phyloP scores from a whole-genome alignment of 2,113 vertebrate genomes.

The Cyprinus carpio region DNA sequence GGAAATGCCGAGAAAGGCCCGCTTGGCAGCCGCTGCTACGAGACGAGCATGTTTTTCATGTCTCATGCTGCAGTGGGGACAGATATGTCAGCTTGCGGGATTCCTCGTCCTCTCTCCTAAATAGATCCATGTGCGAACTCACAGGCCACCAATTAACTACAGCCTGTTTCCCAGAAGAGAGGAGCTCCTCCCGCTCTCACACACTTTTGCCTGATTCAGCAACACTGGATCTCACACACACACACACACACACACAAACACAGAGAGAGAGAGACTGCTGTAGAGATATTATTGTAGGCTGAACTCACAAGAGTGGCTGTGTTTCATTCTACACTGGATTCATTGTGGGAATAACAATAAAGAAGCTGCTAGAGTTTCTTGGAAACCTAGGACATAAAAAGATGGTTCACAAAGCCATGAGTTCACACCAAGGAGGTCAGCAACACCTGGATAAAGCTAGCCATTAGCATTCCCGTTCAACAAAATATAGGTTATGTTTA shows the following conservation, averaged over 20 bases:
- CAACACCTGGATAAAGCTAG: neutral
- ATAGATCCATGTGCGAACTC: constrained; percentile 20
- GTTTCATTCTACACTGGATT: neutral
- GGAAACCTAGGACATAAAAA: neutral
- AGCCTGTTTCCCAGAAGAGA: constrained; percentile 34
- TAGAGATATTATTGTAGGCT: constrained; percentile 19
- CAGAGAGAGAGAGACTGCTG: neutral
- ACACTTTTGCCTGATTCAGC: neutral
- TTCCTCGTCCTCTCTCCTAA: neutral
- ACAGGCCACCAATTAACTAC: constrained; percentile 3
- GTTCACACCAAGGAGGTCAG: neutral
- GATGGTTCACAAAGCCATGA: neutral
- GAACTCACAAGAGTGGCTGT: neutral
- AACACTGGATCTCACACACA: neutral
- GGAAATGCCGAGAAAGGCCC: neutral
- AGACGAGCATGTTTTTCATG: neutral
- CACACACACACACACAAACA: neutral
- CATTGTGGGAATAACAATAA: constrained; percentile 28
- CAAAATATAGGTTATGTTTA: too few species aligned
- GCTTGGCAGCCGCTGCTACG: neutral
- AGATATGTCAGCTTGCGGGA: constrained; percentile 22
- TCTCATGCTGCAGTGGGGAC: neutral
- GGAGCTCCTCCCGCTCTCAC: neutral
- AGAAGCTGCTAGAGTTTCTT: neutral
- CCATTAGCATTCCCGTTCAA: neutral